Evolutionary conservation across 1,140 invertebrate species (phyloP).

Genomic region (Drosophila elegans): DNA sequence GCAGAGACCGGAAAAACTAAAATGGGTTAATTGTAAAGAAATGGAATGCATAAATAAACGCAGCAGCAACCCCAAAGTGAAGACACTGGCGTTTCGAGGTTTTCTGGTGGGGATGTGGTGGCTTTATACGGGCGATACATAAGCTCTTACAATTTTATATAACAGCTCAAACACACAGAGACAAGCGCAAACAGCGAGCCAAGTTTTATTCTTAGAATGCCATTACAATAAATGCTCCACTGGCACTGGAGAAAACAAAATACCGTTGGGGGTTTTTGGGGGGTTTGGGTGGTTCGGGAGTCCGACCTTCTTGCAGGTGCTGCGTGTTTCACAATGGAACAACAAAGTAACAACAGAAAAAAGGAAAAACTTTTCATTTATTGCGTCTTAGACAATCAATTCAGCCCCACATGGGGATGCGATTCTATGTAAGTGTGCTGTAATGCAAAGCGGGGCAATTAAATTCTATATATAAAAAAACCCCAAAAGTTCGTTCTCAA

Average conservation of each 20-base stretch:
- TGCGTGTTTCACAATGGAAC: slow-evolving; percentile 37
- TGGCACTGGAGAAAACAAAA: slow-evolving; percentile 13
- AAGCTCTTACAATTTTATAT: slow-evolving; percentile 66
- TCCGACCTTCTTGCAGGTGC: slow-evolving; percentile 44
- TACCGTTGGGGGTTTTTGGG: background rate
- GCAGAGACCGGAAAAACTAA: too few relatives aligned
- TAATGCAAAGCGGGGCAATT: slow-evolving; percentile 17
- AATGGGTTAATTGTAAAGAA: too few relatives aligned
- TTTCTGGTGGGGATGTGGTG: slow-evolving; percentile 4
- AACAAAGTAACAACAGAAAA: slow-evolving; percentile 2
- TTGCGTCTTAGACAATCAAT: slow-evolving; percentile 50
- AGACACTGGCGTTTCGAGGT: slow-evolving; percentile 1
- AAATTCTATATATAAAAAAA: slow-evolving; percentile 30
- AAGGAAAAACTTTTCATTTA: slow-evolving; percentile 43
- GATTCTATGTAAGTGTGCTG: background rate
- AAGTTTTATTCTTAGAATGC: slow-evolving; percentile 65
- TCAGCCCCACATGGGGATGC: background rate
- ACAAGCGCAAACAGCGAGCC: slow-evolving; percentile 11
- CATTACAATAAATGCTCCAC: slow-evolving; percentile 56
- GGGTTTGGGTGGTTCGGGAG: background rate
- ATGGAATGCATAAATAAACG: slow-evolving; percentile 44
- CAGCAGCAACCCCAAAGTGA: slow-evolving; percentile 19
- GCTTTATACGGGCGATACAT: slow-evolving; percentile 41
- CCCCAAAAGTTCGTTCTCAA: background rate
- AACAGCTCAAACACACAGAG: slow-evolving; percentile 40